These are phyloP conservation scores for Catagonus wagneri DNA, from an alignment of 2,113 vertebrate genomes.

Conservation along the genomic window DNA sequence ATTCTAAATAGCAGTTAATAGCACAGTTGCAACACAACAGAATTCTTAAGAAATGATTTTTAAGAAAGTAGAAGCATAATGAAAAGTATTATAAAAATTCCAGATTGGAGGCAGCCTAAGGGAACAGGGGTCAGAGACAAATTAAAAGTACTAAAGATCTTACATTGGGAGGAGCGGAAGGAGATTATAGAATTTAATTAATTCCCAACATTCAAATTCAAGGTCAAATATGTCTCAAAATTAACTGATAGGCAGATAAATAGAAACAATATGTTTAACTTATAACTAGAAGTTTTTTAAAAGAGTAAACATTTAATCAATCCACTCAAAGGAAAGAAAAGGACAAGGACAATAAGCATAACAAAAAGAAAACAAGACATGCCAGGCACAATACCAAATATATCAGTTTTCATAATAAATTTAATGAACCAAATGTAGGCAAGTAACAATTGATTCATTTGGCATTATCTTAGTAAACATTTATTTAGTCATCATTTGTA, in stretches of 20 bases:
- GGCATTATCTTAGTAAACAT: conserved; percentile 4
- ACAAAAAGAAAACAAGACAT: neutral
- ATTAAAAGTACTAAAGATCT: conserved; percentile 3
- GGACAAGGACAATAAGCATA: neutral
- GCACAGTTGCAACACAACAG: neutral
- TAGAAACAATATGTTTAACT: neutral
- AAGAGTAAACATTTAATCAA: conserved; percentile 41
- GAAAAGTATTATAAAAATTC: neutral
- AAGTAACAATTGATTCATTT: conserved; percentile 15
- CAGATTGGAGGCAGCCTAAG: neutral
- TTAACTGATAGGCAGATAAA: conserved; percentile 36
- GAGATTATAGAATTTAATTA: conserved; percentile 12
- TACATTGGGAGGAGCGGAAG: neutral
- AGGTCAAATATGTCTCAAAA: conserved; percentile 23
- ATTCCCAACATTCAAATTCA: neutral
- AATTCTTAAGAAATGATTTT: conserved; percentile 35
- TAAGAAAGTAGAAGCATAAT: neutral
- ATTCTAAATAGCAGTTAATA: neutral
- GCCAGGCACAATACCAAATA: neutral
- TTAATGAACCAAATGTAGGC: neutral
- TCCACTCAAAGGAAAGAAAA: conserved; percentile 25
- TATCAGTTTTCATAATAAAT: conserved; percentile 22
- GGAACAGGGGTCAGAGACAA: neutral
- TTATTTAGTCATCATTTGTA: neutral
- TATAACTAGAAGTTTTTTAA: neutral